Base-by-base conservation (phyloP, 2,113 vertebrate genomes). In the Calidris pygmaea region DNA sequence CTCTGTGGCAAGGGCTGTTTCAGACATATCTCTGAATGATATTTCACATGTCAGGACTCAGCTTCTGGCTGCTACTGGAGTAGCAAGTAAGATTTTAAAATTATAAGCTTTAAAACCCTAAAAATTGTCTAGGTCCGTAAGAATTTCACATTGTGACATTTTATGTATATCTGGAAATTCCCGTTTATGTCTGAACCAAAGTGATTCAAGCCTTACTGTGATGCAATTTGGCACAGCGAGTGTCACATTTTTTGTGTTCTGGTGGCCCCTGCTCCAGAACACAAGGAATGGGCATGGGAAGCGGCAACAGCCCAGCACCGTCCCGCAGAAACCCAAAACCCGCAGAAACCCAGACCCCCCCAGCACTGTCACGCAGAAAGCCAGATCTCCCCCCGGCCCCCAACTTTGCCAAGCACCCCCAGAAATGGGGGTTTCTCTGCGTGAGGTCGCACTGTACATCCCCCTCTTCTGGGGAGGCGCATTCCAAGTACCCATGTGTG, bases 321-420 rank as follows among this genome's bases (percentile, higher is more conserved):
- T 14, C 47, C 47, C 10, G 0, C 30, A 67, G 58, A n/a, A 18
- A 30, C 0, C 0, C 0, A 22, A 24, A 32, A 22, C 47, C 47
- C 20, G 0, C 30, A 67, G 58, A n/a, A 18, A 30, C 0, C 0
- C 0, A 22, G 29, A 32, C 14, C 17, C 16, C 16, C 23, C 24
- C 41, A 39, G 37, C 37, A 39, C 8, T 10, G 10, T 39, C 37
- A 19, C 10, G 0, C 30, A 67, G 58, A n/a, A 18, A 30, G 0
- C 0, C 0, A 22, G 29, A 32, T 47, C 47, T 10, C 14, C 17
- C 16, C 8, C 23, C 24, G 26, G 0, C 16, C 14, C 14, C 41
- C 5, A 52, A 5, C 4, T 20, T 27, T 52, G 32, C 12, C 7
- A 23, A 8, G 43, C 29, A 24, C 5, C 47, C 20, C 47, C 20